Evolutionary conservation across 2,113 vertebrate species (phyloP), one percentile per base, ranked within the genome.

Genomic region (Castor canadensis): DNA sequence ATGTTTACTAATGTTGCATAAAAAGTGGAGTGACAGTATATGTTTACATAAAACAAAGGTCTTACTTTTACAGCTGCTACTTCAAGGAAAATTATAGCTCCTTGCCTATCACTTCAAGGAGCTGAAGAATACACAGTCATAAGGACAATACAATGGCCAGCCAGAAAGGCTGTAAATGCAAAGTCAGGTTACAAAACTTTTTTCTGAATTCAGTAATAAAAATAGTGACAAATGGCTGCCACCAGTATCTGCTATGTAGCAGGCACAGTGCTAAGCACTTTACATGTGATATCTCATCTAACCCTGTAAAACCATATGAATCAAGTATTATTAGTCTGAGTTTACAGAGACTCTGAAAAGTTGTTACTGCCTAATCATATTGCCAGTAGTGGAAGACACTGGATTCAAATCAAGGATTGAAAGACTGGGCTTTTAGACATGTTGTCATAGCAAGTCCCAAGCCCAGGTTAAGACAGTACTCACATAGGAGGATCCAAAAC

Each of bases 181-280:
- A 56, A 0, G 38, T 81, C 90, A 88, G 72, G 32, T 85, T 79
- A 69, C 49, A n/a, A 87, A 79, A 92, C 73, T 52, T 40, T 54
- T 47, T 24, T 77, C 24, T 45, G 40, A 94, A 75, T 69, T 96
- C 84, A 94, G 83, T 76, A 76, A 64, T 84, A 90, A 92, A 95
- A 96, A 89, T n/a, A 87, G 49, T 90, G 85, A 91, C 40, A 87
- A 43, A 81, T 35, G 66, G 32, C 32, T 79, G 38, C 26, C 38
- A 54, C 71, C 89, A 77, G 56, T 45, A 12, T 64, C 90, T 92
- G 49, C 22, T 77, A n/a, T 49, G 64, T 52, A 69, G 12, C 71
- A 87, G 54, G 49, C 47, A 71, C n/a, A 81, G 45, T 64, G 58
- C 22, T 84, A 58, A 95, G 72, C 6, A 62, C 40, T 66, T 81